Conservation (phyloP, 1,140 invertebrate species). For the Holcopasites calliopsidis region DNA sequence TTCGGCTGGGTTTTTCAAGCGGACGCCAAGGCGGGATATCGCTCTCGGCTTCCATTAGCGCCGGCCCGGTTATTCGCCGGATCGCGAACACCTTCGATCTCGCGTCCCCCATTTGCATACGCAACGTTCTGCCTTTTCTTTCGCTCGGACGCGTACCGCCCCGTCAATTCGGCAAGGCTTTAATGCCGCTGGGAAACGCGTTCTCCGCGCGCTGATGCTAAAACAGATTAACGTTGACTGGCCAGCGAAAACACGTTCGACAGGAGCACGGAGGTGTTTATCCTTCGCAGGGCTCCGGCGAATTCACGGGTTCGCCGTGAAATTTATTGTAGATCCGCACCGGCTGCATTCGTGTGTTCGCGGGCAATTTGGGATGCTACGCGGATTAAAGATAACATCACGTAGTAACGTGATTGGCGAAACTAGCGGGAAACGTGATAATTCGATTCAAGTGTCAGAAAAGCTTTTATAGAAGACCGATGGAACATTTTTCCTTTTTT, state of each 20-base stretch:
- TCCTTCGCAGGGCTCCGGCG: not conserved
- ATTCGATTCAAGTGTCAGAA: too few species aligned
- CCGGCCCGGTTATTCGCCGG: slow-evolving; percentile 1
- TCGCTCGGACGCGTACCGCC: not conserved
- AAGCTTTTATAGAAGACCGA: too few species aligned
- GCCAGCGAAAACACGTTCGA: not conserved
- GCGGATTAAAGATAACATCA: too few species aligned
- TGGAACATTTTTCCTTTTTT: too few species aligned
- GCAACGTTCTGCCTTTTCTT: not conserved
- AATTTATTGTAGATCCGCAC: too few species aligned
- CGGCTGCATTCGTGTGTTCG: not conserved
- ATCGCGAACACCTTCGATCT: slow-evolving; percentile 32
- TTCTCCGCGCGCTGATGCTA: not conserved
- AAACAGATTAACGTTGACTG: not conserved
- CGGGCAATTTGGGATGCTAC: not conserved
- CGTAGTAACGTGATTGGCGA: too few species aligned
- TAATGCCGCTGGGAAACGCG: not conserved
- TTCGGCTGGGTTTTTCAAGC: slow-evolving; percentile 22
- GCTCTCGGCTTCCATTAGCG: slow-evolving; percentile 28
- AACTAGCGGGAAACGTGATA: too few species aligned
- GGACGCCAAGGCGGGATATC: slow-evolving; percentile 21
- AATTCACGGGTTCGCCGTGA: too few species aligned
- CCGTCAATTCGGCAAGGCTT: not conserved
- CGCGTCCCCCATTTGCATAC: slow-evolving; percentile 21
- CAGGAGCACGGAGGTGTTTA: not conserved